phyloP scores from a whole-genome alignment of 23 tunicate species.

The Diplosoma virens region DNA sequence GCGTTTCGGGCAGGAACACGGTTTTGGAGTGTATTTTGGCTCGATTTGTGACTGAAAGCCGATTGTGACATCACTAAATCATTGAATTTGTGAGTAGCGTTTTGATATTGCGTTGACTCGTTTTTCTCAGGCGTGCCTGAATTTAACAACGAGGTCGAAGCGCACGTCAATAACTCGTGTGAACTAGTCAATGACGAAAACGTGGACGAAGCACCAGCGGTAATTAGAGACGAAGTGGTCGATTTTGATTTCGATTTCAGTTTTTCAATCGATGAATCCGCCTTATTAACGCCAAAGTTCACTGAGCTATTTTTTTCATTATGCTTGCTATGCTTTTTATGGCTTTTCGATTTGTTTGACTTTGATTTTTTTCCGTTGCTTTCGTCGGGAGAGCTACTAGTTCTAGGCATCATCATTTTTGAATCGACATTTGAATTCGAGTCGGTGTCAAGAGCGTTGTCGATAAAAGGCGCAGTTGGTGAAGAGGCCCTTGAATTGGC shows the following conservation, averaged over 20 bases:
- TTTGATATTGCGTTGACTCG: not conserved
- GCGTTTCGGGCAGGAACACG: constrained; percentile 18
- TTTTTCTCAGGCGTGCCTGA: not conserved
- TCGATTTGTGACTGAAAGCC: not conserved
- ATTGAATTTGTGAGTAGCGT: not conserved
- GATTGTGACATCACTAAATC: not conserved
- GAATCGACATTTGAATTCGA: not conserved
- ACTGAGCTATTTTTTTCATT: not conserved
- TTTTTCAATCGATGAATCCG: constrained; percentile 5
- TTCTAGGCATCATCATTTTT: not conserved
- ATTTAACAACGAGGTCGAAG: not conserved
- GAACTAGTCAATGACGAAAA: not conserved
- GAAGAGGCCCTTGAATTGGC: constrained; percentile 3
- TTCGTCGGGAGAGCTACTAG: constrained; percentile 24
- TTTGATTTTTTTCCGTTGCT: constrained; percentile 10
- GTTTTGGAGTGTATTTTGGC: not conserved
- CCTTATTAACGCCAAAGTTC: not conserved
- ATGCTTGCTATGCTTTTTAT: constrained; percentile 30
- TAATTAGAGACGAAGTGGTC: too few species aligned
- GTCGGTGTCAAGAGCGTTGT: constrained; percentile 10
- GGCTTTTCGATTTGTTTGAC: constrained; percentile 26
- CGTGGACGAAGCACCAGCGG: not conserved
- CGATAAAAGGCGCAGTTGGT: constrained; percentile 1
- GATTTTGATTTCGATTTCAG: constrained; percentile 11
- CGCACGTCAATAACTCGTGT: not conserved